Percentiles rank a stretch among this genome's conserved stretches.
These are phyloP conservation scores for Isichthys henryi DNA, from an alignment of 2,113 vertebrate genomes.

Conservation along the genomic window DNA sequence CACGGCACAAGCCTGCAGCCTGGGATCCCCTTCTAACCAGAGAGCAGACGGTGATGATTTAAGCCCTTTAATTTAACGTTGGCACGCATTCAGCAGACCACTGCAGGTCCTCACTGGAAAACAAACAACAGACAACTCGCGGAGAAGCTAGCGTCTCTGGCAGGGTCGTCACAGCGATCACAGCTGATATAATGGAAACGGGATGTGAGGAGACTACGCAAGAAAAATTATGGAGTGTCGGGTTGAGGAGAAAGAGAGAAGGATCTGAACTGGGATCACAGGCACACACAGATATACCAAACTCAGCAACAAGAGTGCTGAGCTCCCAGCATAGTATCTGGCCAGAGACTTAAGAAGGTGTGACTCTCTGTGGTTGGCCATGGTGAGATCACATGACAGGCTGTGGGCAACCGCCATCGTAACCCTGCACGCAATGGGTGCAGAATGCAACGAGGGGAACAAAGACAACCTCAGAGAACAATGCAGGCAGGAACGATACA, in stretches of 20 bases:
- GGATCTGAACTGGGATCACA: not conserved
- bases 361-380: not conserved
- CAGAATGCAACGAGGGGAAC: not conserved
- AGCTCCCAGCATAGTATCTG: not conserved
- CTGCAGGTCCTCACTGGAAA: not conserved
- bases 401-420: not conserved
- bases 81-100: not conserved
- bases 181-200: not conserved
- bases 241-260: not conserved
- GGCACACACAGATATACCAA: not conserved
- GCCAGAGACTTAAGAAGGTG: not conserved
- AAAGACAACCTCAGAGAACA: not conserved
- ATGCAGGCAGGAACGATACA: not conserved
- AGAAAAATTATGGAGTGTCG: not conserved
- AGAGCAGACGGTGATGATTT: not conserved
- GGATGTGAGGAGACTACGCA: not conserved
- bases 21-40: not conserved
- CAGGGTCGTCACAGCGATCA: not conserved
- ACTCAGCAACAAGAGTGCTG: not conserved
- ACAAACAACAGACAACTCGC: not conserved
- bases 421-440: not conserved
- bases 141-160: not conserved
- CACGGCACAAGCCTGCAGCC: not conserved
- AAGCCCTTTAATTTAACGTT: not conserved
- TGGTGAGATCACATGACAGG: not conserved